Base-by-base conservation (phyloP, 92 coral and sea anemone species). In the Palythoa grandiflora region DNA sequence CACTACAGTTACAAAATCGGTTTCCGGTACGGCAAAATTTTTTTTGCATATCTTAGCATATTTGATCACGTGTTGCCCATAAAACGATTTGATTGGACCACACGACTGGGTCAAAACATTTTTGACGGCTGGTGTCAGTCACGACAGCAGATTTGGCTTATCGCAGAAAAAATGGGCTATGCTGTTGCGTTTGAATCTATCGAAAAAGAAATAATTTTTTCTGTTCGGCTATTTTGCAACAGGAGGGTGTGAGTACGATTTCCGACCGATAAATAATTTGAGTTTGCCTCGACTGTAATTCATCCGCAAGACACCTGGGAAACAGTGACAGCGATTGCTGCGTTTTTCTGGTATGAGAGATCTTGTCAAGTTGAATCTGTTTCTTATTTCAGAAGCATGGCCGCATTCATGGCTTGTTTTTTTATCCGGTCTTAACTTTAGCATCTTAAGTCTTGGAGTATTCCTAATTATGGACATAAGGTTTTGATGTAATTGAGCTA, bases 331-430 rank as follows among this genome's bases (percentile, higher is more conserved):
- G 74, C 50, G 37, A 13, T 12, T 35, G 79, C 44, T 8, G 28
- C 70, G 37, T 17, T 63, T 28, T 3, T 63, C 36, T 70, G 75
- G 65, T 36, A 92, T 95, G 87, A 87, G 91, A 86, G 57, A 50
- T 15, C 76, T 95, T 54, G 83, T 95, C 44, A 92, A 91, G 68
- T 76, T 95, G 51, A 95, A 95, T 94, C 81, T 95, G 66, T 95
- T 93, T 89, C 93, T 95, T 77, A 93, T 95, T 68, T 87, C 93
- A 20, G 96, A 95, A 73, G 84, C 87, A 68, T 95, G 98, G 98
- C 94, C 93, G 19, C 88, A 80, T 61, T 92, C 98, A 55, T 93
- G 94, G 96, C 88, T 95, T 79, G 78, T 89, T 52, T 74, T 91
- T 50, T 90, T 95, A 50, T 93, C 95, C 48, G 96, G 91, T 13